Evolutionary conservation across 2,888 invertebrate genomes (phyloP), one percentile per base, ranked within the genome.

Genomic region (Drosophila kuntzei): DNA sequence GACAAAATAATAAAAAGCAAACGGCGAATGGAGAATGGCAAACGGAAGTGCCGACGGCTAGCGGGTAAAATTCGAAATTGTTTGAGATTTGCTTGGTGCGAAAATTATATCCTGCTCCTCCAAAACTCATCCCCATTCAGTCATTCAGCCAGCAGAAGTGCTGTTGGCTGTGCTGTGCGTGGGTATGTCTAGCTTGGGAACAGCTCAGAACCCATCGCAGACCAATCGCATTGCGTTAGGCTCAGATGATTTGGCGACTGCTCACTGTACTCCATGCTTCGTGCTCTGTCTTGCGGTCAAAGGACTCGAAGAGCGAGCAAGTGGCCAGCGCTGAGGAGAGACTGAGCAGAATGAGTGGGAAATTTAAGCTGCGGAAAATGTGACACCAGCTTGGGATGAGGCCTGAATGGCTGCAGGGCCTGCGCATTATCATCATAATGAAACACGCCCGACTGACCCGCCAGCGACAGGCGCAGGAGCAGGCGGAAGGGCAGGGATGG

Each of bases 291-390:
- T 18, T 32, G 47, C 46, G 58, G 63, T 32, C 69, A 55, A 55
- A 37, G 57, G 32, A 20, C 53, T 58, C 34, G 18, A 39, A 43
- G 14, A 58, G 39, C 55, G 34, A 34, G 41, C 57, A 77, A 78
- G 78, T 77, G 77, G 67, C 71, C 79, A 74, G 60, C 59, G 41
- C 12, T 25, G 9, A 25, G 7, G 16, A 27, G 25, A 9, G 27
- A 14, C 29, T 16, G 16, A 37, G 41, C 50, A 16, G 37, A 60
- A 34, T 34, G 43, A 54, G 70, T 65, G 70, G 74, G 71, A 87
- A 82, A 87, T 87, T 87, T 89, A 90, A 90, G 90, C 89, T 87
- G 89, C 83, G 80, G 83, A 85, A 90, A 90, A 90, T 90, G 84
- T 90, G 90, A 90, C 90, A 90, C 90, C 82, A 85, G 85, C 71